Evolutionary conservation across 2,797 vertebrate species (phyloP), one percentile per base, ranked within the genome.

Genomic region (Sebastiscus tertius): DNA sequence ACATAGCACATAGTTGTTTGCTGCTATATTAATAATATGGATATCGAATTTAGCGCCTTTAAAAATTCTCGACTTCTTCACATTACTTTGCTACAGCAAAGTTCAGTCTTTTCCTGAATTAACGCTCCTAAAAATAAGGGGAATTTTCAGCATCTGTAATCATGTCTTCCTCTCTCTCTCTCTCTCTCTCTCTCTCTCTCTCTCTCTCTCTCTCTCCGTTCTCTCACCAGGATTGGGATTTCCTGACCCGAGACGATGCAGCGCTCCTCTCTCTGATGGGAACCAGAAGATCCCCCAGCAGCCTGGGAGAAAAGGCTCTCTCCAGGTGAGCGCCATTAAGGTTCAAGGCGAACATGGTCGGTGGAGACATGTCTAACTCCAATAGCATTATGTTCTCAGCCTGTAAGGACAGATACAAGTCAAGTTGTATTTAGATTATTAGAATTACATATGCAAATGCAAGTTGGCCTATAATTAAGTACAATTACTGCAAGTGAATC

Each of bases 371-470:
- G 82, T 99, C 98, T 88, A 99, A 85, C 92, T 99, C 98, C 95
- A 99, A 68, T 86, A 99, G 96, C 97, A 99, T 97, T 75, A 99
- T 95, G 87, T 99, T 99, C 94, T 99, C 98, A 55, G 97, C 97
- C 98, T 99, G 91, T 20, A 26, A 52, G 36, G 52, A 31, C 22
- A 83, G 7, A 91, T 1, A 5, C 26, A 20, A 61, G 18, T 14
- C 20, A 59, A 64, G 7, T 1, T 34, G 1, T 26, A 8, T 27
- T 46, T 29, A 39, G 36, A 39, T 4, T 39, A 71, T 6, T 2
- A 52, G 2, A 20, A 52, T 56, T 39, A 33, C 3, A 34, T 18
- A n/a, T 62, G 46, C 20, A 71, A 70, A 79, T 33, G 2, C 12
- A 24, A 52, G 46, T 52, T n/a, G 46, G 46, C 20, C 20, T 52